These are phyloP conservation scores for Azemiops feae DNA, from an alignment of 2,113 vertebrate genomes.

Conservation along the genomic window DNA sequence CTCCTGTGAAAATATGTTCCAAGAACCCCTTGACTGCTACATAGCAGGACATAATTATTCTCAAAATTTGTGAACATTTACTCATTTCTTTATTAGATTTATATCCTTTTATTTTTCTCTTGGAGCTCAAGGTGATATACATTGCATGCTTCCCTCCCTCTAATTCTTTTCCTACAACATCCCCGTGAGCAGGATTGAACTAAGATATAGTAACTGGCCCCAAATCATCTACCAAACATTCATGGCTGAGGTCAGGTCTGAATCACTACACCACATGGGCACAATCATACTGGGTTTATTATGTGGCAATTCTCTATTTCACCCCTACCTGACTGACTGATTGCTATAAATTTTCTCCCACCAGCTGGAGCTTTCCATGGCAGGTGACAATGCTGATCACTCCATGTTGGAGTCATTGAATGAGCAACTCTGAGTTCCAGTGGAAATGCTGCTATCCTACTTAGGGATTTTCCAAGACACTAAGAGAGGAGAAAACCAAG, in stretches of 20 bases:
- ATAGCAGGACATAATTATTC: not conserved
- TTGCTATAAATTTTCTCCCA: too few relatives aligned
- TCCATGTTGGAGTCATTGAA: not conserved
- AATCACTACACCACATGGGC: not conserved
- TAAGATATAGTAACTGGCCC: not conserved
- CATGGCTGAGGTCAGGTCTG: not conserved
- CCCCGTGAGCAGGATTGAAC: not conserved
- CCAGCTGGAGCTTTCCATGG: slow-evolving; percentile 8
- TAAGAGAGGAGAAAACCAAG: not conserved
- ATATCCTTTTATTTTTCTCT: not conserved
- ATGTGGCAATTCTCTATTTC: not conserved
- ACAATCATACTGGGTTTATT: not conserved
- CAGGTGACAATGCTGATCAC: not conserved
- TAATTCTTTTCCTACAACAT: not conserved
- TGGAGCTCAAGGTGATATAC: not conserved
- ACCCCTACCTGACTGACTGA: not conserved
- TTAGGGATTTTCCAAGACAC: slow-evolving; percentile 1
- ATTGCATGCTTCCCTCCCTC: not conserved
- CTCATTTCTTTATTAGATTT: not conserved
- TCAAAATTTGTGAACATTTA: not conserved
- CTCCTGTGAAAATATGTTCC: not conserved
- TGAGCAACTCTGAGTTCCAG: not conserved
- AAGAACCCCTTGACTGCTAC: not conserved
- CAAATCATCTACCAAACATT: not conserved
- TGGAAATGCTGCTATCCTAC: slow-evolving; percentile 3